Conservation (phyloP, 2,113 vertebrate species). For the Nothoprocta perdicaria region DNA sequence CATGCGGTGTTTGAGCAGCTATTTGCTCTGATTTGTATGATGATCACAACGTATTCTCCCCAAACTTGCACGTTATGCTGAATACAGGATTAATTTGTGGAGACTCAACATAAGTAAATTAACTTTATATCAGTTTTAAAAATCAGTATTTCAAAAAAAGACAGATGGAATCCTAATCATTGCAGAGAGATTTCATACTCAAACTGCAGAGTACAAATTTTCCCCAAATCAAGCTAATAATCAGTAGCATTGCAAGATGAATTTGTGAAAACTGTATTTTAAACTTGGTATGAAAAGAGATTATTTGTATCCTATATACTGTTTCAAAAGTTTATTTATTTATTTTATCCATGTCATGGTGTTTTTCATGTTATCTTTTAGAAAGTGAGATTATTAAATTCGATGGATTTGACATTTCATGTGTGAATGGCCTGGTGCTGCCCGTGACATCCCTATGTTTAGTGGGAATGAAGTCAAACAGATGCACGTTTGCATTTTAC, state of each 20-base stretch:
- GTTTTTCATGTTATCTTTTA: background rate
- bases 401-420: background rate
- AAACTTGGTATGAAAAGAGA: background rate
- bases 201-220: constrained; percentile 13
- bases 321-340: background rate
- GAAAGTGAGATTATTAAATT: background rate
- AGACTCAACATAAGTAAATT: background rate
- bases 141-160: background rate
- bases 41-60: background rate
- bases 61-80: background rate
- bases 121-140: constrained; percentile 10
- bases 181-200: background rate
- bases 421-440: background rate
- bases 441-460: rapidly evolving
- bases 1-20: background rate
- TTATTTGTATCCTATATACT: background rate
- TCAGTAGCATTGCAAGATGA: background rate
- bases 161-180: background rate
- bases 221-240: constrained; percentile 22
- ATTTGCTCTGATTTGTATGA: constrained; percentile 10
- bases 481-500: background rate
- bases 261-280: background rate
- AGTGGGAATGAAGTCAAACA: background rate
- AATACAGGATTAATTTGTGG: constrained; percentile 44
- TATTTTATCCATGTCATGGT: constrained; percentile 4